Evolutionary conservation across 2,888 invertebrate genomes (phyloP), one percentile per base, ranked within the genome.

Genomic region (Tiphia femorata): DNA sequence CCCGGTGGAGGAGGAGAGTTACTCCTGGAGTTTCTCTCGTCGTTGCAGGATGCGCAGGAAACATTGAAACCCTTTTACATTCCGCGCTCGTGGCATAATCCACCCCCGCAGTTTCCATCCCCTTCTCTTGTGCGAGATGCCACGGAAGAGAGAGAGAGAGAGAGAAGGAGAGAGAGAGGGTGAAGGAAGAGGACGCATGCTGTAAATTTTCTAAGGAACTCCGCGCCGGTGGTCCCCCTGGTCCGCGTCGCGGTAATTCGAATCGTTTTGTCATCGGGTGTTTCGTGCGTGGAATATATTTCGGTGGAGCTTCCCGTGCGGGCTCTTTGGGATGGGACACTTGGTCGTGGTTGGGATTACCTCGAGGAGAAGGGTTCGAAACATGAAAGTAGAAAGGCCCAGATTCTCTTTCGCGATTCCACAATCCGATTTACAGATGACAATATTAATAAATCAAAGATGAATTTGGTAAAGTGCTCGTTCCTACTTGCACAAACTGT

Each of bases 61-160:
- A 68, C 67, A 68, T 57, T 63, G 58, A 64, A 68, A 68, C 62
- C 64, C 68, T 68, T 68, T 68, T 58, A 60, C 67, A 59, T 59
- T 55, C 55, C 62, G 38, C 52, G 59, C 47, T 44, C 58, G 40
- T 52, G 55, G 42, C n/a, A n/a, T 67, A 60, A 67, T 67, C 52
- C 60, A 38, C 19, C 46, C 50, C 29, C 50, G 61, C 17, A 10
- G 7, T 10, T 37, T 37, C 7, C 19, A 16, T 17, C 1, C 10
- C 10, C 3, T 5, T 16, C 37, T 16, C 37, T 37, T 37, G 17
- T 19, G 10, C 16, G 10, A 37, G 8, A 17, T 17, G 17, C 5
- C 16, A 5, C 21, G 21, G 16, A 4, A 33, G 33, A 33, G 14
- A n/a, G 33, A 8, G 38, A 38, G 38, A 38, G 20, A 16, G n/a